phyloP scores from a whole-genome alignment of 37 sponge, comb jelly and placozoan genomes.

The Petrosia ficiformis region DNA sequence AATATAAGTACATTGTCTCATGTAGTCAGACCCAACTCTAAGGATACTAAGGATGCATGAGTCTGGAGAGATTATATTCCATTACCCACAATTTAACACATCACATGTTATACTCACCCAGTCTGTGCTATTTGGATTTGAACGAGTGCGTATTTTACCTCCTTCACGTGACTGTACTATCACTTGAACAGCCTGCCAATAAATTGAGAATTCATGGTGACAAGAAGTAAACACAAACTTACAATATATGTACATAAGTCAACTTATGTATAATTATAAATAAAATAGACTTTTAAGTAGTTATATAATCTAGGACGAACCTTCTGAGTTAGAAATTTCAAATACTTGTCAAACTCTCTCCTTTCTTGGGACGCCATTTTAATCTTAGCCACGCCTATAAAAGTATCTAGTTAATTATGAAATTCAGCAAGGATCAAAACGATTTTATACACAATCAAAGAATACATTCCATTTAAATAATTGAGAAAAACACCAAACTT shows the following conservation, averaged over 20 bases:
- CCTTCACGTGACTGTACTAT: constrained; percentile 77
- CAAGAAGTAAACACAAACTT: background rate
- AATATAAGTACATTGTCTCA: no score
- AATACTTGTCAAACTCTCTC: constrained; percentile 76
- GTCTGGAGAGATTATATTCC: no score
- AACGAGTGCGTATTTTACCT: constrained; percentile 43
- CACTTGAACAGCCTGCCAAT: constrained; percentile 51
- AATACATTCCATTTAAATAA: no score
- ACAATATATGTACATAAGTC: background rate
- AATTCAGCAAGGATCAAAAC: no score
- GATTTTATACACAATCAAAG: no score
- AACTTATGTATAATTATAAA: background rate
- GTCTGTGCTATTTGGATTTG: constrained; percentile 50
- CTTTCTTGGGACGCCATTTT: constrained; percentile 61
- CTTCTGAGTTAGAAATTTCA: constrained; percentile 75
- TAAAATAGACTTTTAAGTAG: no score
- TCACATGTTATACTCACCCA: constrained; percentile 67
- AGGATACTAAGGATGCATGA: no score
- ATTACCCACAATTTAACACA: no score
- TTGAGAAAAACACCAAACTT: no score
- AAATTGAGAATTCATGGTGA: background rate
- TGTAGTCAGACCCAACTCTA: no score
- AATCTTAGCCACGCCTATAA: background rate
- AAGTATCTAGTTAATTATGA: no score
- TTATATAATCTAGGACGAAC: constrained; percentile 19